phyloP scores from a whole-genome alignment of 2,113 vertebrate species.

The Bubo scandiacus region DNA sequence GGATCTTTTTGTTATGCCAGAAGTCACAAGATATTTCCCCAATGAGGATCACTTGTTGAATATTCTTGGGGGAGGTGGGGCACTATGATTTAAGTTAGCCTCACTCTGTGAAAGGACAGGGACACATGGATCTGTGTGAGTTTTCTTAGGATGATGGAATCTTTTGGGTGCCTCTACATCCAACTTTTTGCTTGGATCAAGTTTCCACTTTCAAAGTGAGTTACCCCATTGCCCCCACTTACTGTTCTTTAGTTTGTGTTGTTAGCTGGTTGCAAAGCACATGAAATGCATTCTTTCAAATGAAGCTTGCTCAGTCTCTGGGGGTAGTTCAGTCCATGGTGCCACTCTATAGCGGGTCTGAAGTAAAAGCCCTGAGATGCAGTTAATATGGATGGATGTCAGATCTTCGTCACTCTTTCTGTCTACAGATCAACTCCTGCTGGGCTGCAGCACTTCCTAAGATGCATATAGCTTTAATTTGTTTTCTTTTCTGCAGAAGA shows the following conservation, averaged over 20 bases:
- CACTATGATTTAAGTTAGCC: background rate
- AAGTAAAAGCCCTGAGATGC: background rate
- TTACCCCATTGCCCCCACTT: background rate
- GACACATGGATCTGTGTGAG: background rate
- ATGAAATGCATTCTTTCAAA: background rate
- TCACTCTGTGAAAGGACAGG: background rate
- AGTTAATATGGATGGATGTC: background rate
- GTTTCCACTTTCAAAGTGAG: background rate
- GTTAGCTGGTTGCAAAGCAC: background rate
- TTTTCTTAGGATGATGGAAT: background rate
- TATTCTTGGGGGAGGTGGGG: background rate
- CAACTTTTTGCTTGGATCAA: background rate
- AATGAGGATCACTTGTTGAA: background rate
- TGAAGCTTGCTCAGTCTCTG: background rate
- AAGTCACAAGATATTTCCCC: background rate
- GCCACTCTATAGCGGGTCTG: background rate
- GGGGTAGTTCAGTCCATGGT: background rate
- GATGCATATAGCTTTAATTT: background rate
- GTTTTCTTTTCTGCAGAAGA: background rate
- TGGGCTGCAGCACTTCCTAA: background rate
- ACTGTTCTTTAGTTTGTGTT: background rate
- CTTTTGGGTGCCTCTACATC: background rate
- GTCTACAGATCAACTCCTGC: background rate
- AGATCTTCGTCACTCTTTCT: background rate
- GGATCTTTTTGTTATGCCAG: background rate